These are phyloP conservation scores for Drosophila nr. perissopoda DNA, from an alignment of 2,888 invertebrate genomes.

Conservation along the genomic window DNA sequence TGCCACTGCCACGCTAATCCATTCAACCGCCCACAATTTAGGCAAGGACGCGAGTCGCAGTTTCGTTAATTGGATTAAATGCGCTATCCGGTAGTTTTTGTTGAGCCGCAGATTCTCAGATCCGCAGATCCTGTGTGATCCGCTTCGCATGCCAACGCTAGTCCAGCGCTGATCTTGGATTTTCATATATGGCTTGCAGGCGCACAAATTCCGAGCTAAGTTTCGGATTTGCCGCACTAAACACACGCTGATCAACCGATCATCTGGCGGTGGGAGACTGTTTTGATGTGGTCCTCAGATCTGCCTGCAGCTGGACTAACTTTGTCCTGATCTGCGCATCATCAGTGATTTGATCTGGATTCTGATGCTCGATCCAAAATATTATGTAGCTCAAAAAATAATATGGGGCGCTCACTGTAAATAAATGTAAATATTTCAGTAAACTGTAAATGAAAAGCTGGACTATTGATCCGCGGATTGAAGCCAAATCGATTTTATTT, in stretches of 20 bases:
- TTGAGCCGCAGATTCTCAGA: constrained; percentile 35
- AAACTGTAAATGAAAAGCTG: constrained; percentile 3
- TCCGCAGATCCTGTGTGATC: constrained; percentile 41
- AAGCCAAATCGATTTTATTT: not conserved
- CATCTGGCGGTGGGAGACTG: constrained; percentile 31
- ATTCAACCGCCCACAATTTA: constrained; percentile 75
- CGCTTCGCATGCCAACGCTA: constrained; percentile 34
- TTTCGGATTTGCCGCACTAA: constrained; percentile 72
- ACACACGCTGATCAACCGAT: constrained; percentile 65
- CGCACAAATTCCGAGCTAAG: constrained; percentile 71
- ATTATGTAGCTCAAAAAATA: constrained; percentile 52
- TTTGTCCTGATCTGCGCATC: constrained; percentile 58
- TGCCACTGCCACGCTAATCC: constrained; percentile 48
- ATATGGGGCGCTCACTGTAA: constrained; percentile 57
- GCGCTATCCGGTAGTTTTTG: constrained; percentile 58
- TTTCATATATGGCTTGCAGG: constrained; percentile 57
- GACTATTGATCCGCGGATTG: no score
- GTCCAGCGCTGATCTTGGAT: constrained; percentile 71
- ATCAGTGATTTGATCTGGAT: constrained; percentile 44
- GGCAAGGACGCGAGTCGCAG: constrained; percentile 43
- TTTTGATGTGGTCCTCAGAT: constrained; percentile 25
- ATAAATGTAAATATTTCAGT: constrained; percentile 23
- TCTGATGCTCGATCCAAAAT: constrained; percentile 63
- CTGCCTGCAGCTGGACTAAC: constrained; percentile 60
- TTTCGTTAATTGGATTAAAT: constrained; percentile 78